phyloP scores from a whole-genome alignment of 1,140 invertebrate species.

The Coboldia fuscipes region DNA sequence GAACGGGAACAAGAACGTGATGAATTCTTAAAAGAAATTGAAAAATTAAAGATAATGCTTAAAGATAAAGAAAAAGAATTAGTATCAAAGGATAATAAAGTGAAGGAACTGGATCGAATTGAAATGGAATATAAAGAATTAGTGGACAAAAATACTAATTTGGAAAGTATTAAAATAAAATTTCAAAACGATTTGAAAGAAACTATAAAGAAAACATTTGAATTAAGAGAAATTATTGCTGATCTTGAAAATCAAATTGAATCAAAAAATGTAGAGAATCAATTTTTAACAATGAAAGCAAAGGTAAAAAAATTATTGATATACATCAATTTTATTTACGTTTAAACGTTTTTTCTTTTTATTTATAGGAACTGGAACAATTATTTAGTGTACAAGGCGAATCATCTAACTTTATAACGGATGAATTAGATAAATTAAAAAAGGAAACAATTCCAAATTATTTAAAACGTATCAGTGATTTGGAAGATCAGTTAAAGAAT shows the following conservation, averaged over 20 bases:
- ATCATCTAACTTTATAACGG: too few relatives aligned
- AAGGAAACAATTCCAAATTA: constrained; percentile 25
- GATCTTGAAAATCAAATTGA: constrained; percentile 51
- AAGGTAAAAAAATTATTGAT: too few relatives aligned
- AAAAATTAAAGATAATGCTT: constrained; percentile 32
- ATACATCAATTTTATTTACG: too few relatives aligned
- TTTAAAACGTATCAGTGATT: constrained; percentile 25
- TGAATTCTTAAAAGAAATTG: constrained; percentile 41
- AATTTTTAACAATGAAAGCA: constrained; percentile 14
- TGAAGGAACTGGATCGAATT: constrained; percentile 23
- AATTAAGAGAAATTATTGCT: constrained; percentile 49
- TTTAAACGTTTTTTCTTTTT: too few relatives aligned
- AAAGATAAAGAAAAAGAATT: constrained; percentile 36
- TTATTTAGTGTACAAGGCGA: too few relatives aligned
- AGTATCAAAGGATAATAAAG: constrained; percentile 27
- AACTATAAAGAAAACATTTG: constrained; percentile 43
- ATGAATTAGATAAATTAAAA: constrained; percentile 27
- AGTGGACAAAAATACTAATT: too few relatives aligned
- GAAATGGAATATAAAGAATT: neutral
- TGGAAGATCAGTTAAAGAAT: constrained; percentile 33
- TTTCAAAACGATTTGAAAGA: constrained; percentile 45
- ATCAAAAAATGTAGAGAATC: constrained; percentile 25
- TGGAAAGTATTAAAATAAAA: too few relatives aligned
- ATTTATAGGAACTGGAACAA: constrained; percentile 16
- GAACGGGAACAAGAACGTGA: constrained; percentile 60